Evolutionary conservation across 1,140 invertebrate genomes (phyloP).

Genomic region (Micrasema longulum): DNA sequence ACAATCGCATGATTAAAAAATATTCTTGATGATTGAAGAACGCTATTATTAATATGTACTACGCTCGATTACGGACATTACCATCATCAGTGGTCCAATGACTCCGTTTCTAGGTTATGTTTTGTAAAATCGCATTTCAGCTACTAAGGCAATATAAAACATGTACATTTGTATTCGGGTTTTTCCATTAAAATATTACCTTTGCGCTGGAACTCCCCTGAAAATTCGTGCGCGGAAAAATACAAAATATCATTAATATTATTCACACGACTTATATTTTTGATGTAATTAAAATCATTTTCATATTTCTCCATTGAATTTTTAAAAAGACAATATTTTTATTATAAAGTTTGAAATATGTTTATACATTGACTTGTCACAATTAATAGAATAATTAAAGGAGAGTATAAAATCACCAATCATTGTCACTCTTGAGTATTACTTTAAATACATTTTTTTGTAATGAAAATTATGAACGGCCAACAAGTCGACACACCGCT

Average conservation of each 20-base stretch:
- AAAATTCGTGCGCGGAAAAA: slow-evolving; percentile 58
- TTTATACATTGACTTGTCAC: too few species aligned
- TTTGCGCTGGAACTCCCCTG: slow-evolving; percentile 65
- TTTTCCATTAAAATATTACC: slow-evolving; percentile 59
- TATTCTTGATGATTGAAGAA: background rate
- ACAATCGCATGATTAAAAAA: slow-evolving; percentile 18
- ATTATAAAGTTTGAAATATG: too few species aligned
- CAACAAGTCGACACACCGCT: too few species aligned
- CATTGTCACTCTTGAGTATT: too few species aligned
- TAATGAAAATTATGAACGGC: too few species aligned
- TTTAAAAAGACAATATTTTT: too few species aligned
- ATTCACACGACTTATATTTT: background rate
- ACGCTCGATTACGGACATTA: slow-evolving; percentile 4
- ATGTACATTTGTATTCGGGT: slow-evolving; percentile 52
- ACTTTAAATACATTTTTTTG: too few species aligned
- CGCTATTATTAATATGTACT: background rate
- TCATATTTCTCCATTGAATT: too few species aligned
- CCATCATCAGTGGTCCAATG: background rate
- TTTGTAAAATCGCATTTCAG: slow-evolving; percentile 31
- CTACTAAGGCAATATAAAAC: slow-evolving; percentile 31
- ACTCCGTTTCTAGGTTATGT: slow-evolving; percentile 6
- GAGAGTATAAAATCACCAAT: too few species aligned
- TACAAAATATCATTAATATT: slow-evolving; percentile 46
- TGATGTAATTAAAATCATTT: too few species aligned
- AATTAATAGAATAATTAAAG: too few species aligned